phyloP scores from a whole-genome alignment of 2,113 vertebrate genomes.

The Piaya cayana region DNA sequence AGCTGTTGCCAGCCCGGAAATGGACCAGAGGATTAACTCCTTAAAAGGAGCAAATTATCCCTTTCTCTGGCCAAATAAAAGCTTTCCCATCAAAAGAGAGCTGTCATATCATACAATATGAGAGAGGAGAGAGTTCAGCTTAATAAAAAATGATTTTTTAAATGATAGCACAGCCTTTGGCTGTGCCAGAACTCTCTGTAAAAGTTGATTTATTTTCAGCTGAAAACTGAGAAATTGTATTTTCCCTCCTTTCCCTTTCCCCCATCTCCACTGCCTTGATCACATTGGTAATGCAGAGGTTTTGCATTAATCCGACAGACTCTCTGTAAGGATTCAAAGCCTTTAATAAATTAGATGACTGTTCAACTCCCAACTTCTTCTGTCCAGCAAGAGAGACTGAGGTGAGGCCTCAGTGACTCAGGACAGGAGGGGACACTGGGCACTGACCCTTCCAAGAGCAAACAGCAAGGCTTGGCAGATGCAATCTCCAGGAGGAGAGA shows the following conservation, averaged over 20 bases:
- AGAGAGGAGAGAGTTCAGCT: slow-evolving; percentile 48
- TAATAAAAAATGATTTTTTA: slow-evolving; percentile 49
- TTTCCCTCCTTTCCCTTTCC: not conserved
- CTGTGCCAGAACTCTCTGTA: not conserved
- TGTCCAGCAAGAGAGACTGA: not conserved
- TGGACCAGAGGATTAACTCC: slow-evolving; percentile 71
- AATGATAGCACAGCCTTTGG: slow-evolving; percentile 27
- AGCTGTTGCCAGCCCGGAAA: slow-evolving; percentile 61
- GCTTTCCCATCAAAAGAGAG: slow-evolving; percentile 69
- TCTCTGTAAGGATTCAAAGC: not conserved
- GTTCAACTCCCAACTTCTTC: not conserved
- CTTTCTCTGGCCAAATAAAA: slow-evolving; percentile 69
- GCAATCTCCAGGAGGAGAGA: accelerated
- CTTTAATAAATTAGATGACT: slow-evolving; percentile 28
- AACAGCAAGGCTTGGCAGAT: not conserved
- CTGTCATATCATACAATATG: slow-evolving; percentile 74
- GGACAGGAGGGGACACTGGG: accelerated
- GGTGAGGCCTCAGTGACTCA: not conserved
- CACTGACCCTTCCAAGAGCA: not conserved
- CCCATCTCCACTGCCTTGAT: not conserved
- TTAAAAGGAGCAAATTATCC: slow-evolving; percentile 75
- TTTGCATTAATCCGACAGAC: not conserved
- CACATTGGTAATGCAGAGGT: not conserved
- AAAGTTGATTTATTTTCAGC: slow-evolving; percentile 61
- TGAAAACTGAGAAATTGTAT: slow-evolving; percentile 12